Conservation (phyloP, 2,113 vertebrate genomes). For the Globicephala melas region DNA sequence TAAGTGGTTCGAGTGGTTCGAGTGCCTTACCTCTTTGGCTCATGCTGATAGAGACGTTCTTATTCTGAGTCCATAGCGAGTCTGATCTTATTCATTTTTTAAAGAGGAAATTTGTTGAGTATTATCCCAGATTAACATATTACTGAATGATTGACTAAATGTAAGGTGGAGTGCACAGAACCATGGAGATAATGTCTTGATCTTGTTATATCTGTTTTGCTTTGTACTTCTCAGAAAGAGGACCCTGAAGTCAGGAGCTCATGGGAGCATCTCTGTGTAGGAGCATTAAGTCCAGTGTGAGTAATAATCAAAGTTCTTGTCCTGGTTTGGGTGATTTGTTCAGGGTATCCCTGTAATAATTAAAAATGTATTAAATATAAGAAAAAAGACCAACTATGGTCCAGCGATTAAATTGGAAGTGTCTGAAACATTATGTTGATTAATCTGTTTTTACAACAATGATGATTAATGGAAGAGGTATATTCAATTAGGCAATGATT, state of each 20-base stretch:
- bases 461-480: not conserved
- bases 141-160: no score
- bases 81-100: not conserved
- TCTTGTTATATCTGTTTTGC: not conserved
- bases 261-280: fast-evolving
- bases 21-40: not conserved
- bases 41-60: not conserved
- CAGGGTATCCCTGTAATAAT: no score
- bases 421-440: not conserved
- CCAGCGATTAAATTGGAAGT: not conserved
- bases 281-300: not conserved
- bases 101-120: not conserved
- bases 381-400: not conserved
- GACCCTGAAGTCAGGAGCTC: fast-evolving
- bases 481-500: not conserved
- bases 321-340: not conserved
- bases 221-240: not conserved
- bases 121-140: not conserved
- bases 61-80: not conserved
- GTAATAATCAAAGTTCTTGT: not conserved
- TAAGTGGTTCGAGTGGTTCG: no score
- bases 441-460: not conserved
- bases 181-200: fast-evolving
- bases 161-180: not conserved
- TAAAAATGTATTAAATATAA: not conserved